Conservation (phyloP, 1,140 invertebrate genomes). For the Drosophila rufa region DNA sequence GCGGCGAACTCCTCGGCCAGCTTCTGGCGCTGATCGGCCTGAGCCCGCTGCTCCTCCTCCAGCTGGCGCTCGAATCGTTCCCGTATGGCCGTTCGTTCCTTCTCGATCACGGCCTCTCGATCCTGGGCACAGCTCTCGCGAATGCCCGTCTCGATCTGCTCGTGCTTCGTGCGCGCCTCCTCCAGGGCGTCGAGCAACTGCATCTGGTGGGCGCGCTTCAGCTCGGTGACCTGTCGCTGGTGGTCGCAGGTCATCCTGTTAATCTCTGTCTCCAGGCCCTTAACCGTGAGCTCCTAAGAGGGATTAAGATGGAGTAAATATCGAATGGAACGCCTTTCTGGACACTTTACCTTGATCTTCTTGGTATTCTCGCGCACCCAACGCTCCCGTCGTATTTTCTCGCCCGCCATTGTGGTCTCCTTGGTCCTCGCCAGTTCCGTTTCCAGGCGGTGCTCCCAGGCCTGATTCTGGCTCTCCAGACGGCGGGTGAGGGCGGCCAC, state of each 20-base stretch:
- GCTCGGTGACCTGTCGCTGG: conserved; percentile 87
- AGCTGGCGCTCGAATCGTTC: conserved; percentile 86
- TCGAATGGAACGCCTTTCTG: background rate
- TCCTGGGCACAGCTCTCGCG: conserved; percentile 86
- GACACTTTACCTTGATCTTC: conserved; percentile 88
- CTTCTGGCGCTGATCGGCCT: conserved; percentile 86
- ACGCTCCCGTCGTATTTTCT: conserved; percentile 88
- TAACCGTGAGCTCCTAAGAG: conserved; percentile 89
- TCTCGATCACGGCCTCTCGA: conserved; percentile 86
- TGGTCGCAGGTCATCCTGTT: conserved; percentile 88
- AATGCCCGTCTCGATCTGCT: conserved; percentile 85
- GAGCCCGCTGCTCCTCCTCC: conserved; percentile 86
- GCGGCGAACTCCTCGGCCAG: conserved; percentile 85
- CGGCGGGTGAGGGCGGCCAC: conserved; percentile 87
- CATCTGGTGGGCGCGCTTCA: conserved; percentile 87
- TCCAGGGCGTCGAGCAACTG: conserved; percentile 85
- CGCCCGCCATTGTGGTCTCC: conserved; percentile 88
- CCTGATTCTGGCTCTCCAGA: conserved; percentile 86
- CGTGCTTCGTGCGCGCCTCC: conserved; percentile 85
- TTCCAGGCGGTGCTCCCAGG: conserved; percentile 88
- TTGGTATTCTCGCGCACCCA: conserved; percentile 90
- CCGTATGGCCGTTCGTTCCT: conserved; percentile 86
- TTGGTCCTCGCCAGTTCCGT: conserved; percentile 88
- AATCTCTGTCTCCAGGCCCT: conserved; percentile 90
- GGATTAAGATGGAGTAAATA: background rate